phyloP scores from a whole-genome alignment of 2,797 vertebrate species.

The Potorous gilbertii region DNA sequence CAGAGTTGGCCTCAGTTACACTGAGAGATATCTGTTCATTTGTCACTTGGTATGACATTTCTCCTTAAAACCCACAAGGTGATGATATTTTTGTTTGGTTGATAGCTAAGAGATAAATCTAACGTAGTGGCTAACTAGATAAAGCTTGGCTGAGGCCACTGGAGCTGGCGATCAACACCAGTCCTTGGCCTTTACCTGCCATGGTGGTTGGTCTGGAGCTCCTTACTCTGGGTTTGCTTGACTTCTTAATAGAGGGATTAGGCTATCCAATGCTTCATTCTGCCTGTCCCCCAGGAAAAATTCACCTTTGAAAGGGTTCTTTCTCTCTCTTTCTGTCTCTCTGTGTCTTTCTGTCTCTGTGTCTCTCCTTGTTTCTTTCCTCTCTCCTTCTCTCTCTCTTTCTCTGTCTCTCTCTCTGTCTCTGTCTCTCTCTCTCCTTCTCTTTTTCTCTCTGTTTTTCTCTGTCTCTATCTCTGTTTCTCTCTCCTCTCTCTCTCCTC shows the following conservation, averaged over 20 bases:
- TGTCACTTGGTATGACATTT: neutral
- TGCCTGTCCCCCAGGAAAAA: neutral
- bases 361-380: neutral
- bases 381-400: neutral
- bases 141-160: neutral
- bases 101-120: neutral
- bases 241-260: neutral
- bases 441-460: fast-evolving
- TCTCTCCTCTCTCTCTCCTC: neutral
- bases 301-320: no score
- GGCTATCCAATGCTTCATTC: neutral
- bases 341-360: neutral
- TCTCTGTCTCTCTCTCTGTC: no score
- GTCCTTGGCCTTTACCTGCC: neutral
- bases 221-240: neutral
- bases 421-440: no score
- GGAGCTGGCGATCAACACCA: neutral
- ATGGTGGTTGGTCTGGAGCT: neutral
- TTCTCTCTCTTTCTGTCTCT: no score
- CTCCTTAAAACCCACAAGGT: neutral
- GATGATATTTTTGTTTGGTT: neutral
- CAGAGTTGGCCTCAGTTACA: neutral
- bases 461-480: neutral
- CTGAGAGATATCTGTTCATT: neutral
- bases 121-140: neutral